Conservation (phyloP, 2,113 vertebrate genomes). For the Microtus oregoni region DNA sequence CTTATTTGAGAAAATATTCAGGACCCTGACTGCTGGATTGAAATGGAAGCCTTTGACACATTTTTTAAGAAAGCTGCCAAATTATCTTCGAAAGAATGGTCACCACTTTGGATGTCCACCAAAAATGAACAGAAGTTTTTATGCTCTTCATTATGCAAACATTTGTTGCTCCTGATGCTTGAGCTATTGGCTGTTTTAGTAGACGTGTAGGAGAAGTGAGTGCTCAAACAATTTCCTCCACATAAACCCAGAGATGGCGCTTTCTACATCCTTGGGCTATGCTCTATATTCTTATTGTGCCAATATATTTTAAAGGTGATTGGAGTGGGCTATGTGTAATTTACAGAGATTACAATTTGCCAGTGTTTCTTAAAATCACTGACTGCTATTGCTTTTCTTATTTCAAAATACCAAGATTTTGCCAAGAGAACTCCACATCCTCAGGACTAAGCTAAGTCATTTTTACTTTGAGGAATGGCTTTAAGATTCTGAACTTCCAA, state of each 20-base stretch:
- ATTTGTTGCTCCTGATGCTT: not conserved
- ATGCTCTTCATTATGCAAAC: not conserved
- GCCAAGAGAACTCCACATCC: rapidly evolving
- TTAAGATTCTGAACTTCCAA: not conserved
- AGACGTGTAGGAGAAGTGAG: not conserved
- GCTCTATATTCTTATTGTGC: not conserved
- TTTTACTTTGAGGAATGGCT: not conserved
- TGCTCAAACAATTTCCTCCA: not conserved
- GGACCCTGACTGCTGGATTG: not conserved
- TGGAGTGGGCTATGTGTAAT: not conserved
- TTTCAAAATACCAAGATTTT: not conserved
- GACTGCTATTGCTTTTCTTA: not conserved
- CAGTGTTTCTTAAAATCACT: not conserved
- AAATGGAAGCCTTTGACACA: not conserved
- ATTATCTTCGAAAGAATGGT: not conserved
- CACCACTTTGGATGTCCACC: not conserved
- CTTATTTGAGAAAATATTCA: not conserved
- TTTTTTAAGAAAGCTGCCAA: not conserved
- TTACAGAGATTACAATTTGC: not conserved
- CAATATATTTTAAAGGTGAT: no score
- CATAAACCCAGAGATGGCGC: no score
- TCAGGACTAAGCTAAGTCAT: not conserved
- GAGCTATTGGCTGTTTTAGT: not conserved
- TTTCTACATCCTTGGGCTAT: not conserved
- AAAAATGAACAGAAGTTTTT: not conserved